phyloP scores from a whole-genome alignment of 2,113 vertebrate genomes.

The Heliornis fulica region DNA sequence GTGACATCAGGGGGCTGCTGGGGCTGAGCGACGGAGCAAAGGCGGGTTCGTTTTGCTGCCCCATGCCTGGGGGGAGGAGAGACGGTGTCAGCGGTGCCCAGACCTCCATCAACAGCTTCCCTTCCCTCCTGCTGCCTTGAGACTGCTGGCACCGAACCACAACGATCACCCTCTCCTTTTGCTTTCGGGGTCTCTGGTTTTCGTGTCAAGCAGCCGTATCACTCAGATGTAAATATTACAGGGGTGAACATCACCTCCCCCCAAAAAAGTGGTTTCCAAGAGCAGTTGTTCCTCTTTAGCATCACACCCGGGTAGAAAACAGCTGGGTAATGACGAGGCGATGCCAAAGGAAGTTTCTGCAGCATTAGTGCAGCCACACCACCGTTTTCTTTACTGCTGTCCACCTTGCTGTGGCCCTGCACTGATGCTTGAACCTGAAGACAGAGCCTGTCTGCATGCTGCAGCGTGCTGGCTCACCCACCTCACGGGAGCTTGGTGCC shows the following conservation, averaged over 20 bases:
- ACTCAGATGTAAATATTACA: background rate
- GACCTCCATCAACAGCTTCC: too few relatives aligned
- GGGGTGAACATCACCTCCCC: background rate
- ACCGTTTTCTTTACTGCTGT: background rate
- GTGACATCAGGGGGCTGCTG: slow-evolving; percentile 87
- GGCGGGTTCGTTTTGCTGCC: slow-evolving; percentile 82
- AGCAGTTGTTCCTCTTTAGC: background rate
- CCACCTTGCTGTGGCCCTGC: background rate
- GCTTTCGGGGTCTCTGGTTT: background rate
- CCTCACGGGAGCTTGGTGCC: background rate
- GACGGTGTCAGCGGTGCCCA: fast-evolving
- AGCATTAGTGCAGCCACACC: background rate
- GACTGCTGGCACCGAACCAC: fast-evolving
- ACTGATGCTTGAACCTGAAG: background rate
- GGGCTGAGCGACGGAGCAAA: slow-evolving; percentile 88
- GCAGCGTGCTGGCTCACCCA: background rate
- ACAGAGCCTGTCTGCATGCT: fast-evolving
- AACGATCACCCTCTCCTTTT: background rate
- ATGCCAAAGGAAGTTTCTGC: background rate
- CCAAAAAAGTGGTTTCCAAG: background rate
- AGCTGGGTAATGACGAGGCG: background rate
- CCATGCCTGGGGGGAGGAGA: slow-evolving; percentile 76
- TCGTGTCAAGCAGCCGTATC: background rate
- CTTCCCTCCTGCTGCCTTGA: background rate
- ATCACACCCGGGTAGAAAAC: background rate